phyloP scores from a whole-genome alignment of 2,113 vertebrate genomes.

The Odontesthes bonariensis region DNA sequence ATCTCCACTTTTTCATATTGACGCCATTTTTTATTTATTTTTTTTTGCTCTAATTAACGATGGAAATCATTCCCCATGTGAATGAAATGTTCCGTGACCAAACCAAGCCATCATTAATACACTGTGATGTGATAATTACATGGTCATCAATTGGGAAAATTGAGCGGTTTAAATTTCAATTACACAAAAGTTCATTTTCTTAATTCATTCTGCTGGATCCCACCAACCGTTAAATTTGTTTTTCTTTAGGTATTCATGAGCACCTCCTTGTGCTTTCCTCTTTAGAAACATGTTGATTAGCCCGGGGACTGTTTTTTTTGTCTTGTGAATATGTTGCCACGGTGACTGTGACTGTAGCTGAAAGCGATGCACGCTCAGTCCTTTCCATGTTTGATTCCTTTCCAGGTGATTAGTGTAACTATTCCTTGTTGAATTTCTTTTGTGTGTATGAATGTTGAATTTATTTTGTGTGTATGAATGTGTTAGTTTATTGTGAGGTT shows the following conservation, averaged over 20 bases:
- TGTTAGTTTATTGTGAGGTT: neutral
- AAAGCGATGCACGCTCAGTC: neutral
- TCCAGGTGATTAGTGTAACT: constrained; percentile 57
- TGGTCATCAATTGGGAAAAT: constrained; percentile 65
- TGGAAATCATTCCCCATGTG: constrained; percentile 57
- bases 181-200: constrained; percentile 52
- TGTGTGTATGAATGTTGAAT: constrained; percentile 16
- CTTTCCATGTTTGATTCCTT: constrained; percentile 5
- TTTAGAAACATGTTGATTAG: constrained; percentile 26
- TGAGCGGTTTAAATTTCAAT: constrained; percentile 69
- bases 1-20: constrained; percentile 14
- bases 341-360: constrained; percentile 3
- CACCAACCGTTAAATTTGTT: constrained; percentile 33
- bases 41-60: constrained; percentile 54
- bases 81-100: constrained; percentile 62
- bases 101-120: constrained; percentile 52
- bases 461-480: constrained; percentile 17
- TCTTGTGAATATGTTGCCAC: neutral
- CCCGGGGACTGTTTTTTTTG: neutral
- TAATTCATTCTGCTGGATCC: neutral
- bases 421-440: constrained; percentile 47
- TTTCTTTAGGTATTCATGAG: constrained; percentile 49
- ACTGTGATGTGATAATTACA: constrained; percentile 64
- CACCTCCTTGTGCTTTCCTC: constrained; percentile 14
- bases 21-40: no score